A percentile compares a stretch with the other conserved stretches of the same genome.
Conservation (phyloP, 2,888 invertebrate genomes). For the Digitonthophagus gazella region DNA sequence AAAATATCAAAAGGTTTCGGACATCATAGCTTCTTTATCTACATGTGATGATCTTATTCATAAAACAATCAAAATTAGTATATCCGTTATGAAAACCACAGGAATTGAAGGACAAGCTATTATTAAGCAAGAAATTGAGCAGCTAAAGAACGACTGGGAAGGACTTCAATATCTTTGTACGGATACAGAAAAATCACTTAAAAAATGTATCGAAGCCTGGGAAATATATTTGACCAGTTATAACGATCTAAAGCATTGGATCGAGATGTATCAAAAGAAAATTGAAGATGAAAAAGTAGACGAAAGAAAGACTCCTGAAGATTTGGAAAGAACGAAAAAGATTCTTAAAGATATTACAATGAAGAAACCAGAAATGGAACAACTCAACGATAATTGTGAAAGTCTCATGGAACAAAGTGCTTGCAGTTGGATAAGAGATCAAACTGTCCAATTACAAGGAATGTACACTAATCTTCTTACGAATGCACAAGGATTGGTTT, state of each 20-base stretch:
- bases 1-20: conserved; percentile 72
- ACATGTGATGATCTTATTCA: conserved; percentile 73
- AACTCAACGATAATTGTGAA: conserved; percentile 84
- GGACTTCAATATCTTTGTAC: conserved; percentile 72
- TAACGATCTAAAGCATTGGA: conserved; percentile 72
- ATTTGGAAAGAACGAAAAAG: conserved; percentile 71
- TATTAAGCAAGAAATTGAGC: conserved; percentile 78
- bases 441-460: conserved; percentile 80
- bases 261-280: conserved; percentile 67
- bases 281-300: conserved; percentile 65
- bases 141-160: conserved; percentile 80
- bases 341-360: conserved; percentile 73
- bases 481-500: conserved; percentile 76
- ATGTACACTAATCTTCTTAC: conserved; percentile 77
- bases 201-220: conserved; percentile 79
- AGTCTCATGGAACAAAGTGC: conserved; percentile 83
- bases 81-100: conserved; percentile 72
- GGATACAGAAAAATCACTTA: conserved; percentile 72
- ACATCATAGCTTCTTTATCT: conserved; percentile 65
- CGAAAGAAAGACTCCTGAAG: conserved; percentile 75
- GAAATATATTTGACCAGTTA: conserved; percentile 73
- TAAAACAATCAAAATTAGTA: conserved; percentile 71
- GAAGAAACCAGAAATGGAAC: conserved; percentile 77
- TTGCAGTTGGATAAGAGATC: conserved; percentile 80
- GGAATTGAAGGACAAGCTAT: conserved; percentile 84